Percentiles rank a stretch among this genome's conserved stretches.
Evolutionary conservation across 2,113 vertebrate genomes (phyloP).

Genomic region (Heliornis fulica): DNA sequence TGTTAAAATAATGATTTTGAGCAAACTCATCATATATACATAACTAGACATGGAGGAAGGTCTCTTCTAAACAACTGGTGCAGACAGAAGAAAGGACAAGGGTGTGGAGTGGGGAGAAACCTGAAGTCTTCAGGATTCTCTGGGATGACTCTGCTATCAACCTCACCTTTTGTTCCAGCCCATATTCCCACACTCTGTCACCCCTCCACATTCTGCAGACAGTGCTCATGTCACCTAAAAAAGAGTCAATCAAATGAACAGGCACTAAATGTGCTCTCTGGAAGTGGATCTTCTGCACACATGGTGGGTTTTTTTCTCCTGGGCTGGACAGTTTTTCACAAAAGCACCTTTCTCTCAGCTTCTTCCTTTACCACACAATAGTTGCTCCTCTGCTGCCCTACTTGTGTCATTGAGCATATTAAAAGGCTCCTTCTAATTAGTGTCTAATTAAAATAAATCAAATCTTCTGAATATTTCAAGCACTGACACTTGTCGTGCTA

Average conservation of each 20-base stretch:
- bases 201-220: background rate
- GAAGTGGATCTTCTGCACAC: background rate
- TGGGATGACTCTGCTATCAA: background rate
- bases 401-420: conserved; percentile 8
- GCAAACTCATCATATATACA: background rate
- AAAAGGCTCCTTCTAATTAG: background rate
- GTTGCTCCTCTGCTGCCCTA: background rate
- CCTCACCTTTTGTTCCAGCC: background rate
- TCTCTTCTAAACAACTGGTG: rapidly evolving
- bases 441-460: conserved; percentile 22
- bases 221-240: background rate
- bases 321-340: background rate
- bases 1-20: background rate
- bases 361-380: background rate
- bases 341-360: background rate
- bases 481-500: background rate
- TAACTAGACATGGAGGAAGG: background rate
- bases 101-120: background rate
- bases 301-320: background rate
- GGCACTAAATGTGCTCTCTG: background rate
- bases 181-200: background rate
- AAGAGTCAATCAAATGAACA: background rate
- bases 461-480: background rate
- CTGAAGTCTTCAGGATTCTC: background rate
- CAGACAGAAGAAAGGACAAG: background rate